Evolutionary conservation across 2,888 invertebrate species (phyloP).

Genomic region (Thumatha senex): DNA sequence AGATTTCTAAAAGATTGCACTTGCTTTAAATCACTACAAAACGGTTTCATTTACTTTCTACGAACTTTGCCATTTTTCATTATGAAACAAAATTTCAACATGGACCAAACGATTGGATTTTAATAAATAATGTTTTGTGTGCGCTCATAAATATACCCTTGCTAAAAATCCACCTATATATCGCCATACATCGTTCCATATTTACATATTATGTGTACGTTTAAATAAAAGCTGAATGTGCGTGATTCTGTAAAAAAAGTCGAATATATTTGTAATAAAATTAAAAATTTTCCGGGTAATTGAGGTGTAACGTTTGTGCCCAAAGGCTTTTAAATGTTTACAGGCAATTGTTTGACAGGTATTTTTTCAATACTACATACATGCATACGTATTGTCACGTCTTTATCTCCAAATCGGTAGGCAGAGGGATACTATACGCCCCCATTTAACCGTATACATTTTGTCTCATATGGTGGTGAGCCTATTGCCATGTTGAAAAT

Average conservation of each 20-base stretch:
- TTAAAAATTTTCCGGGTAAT: background rate
- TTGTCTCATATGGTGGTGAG: no score
- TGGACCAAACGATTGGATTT: constrained; percentile 2
- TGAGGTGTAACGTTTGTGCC: background rate
- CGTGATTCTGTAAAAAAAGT: constrained; percentile 1
- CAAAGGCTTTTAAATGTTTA: background rate
- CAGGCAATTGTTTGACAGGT: background rate
- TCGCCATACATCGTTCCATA: background rate
- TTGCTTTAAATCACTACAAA: no score
- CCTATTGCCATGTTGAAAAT: no score
- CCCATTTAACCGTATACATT: no score
- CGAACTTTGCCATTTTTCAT: background rate
- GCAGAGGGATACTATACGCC: no score
- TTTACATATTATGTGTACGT: background rate
- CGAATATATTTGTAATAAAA: background rate
- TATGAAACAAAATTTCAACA: background rate
- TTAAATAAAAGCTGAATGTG: background rate
- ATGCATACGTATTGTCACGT: no score
- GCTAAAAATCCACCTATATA: background rate
- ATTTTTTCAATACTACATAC: background rate
- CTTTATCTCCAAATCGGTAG: no score
- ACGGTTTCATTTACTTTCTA: no score
- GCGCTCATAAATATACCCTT: background rate
- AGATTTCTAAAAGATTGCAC: no score
- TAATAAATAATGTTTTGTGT: constrained; percentile 1